Evolutionary conservation across 2,888 invertebrate species (phyloP).

Genomic region (Trichopria drosophilae): DNA sequence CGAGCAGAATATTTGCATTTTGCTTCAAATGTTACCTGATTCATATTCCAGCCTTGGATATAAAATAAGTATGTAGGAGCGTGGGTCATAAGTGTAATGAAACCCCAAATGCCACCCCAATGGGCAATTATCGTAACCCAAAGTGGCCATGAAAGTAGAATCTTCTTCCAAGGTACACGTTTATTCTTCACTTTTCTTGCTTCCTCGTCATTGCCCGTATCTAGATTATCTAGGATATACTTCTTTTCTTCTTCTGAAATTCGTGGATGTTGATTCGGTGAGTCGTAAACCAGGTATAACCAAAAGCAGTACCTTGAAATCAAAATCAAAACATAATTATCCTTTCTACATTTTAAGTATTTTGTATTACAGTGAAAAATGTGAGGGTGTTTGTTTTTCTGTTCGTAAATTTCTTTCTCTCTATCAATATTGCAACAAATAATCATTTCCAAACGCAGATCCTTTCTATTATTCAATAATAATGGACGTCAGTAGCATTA

Average conservation of each 20-base stretch:
- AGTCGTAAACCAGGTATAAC: slow-evolving; percentile 67
- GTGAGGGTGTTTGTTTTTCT: too few relatives aligned
- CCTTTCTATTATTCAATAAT: too few relatives aligned
- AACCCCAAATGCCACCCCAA: slow-evolving; percentile 71
- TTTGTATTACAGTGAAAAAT: too few relatives aligned
- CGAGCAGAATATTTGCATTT: too few relatives aligned
- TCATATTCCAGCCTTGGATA: slow-evolving; percentile 71
- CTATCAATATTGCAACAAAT: too few relatives aligned
- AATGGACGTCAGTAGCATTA: too few relatives aligned
- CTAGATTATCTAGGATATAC: slow-evolving; percentile 63
- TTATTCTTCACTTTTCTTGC: slow-evolving; percentile 32
- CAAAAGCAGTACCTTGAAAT: slow-evolving; percentile 59
- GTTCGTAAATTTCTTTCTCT: too few relatives aligned
- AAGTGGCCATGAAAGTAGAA: slow-evolving; percentile 65
- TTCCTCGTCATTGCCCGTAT: slow-evolving; percentile 1
- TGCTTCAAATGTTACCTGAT: slow-evolving; percentile 60
- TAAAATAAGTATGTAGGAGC: slow-evolving; percentile 72
- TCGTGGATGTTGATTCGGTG: slow-evolving; percentile 68
- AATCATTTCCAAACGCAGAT: too few relatives aligned
- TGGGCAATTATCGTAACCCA: slow-evolving; percentile 70
- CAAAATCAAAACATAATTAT: not conserved
- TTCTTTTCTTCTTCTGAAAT: slow-evolving; percentile 64
- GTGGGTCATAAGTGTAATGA: slow-evolving; percentile 71
- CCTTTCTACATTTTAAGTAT: too few relatives aligned
- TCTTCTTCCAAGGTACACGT: slow-evolving; percentile 66